Conservation (phyloP, 1,140 invertebrate genomes). For the Rhopalosiphum maidis region DNA sequence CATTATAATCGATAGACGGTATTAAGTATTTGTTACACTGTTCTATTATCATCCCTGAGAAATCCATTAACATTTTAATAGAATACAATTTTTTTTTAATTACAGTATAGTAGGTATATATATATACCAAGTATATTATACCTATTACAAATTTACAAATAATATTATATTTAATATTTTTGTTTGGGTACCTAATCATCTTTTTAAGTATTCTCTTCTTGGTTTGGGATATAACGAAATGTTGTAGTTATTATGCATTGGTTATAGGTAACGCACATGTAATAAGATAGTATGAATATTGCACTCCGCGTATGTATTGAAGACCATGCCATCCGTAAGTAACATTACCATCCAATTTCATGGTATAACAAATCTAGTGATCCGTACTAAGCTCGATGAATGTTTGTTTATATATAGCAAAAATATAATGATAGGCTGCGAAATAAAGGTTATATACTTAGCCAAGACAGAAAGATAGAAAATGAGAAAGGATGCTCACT, state of each 20-base stretch:
- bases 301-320: not conserved
- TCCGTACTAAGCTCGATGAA: not conserved
- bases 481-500: not conserved
- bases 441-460: not conserved
- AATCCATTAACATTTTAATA: not conserved
- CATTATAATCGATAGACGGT: not conserved
- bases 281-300: not conserved
- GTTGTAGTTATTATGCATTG: not conserved
- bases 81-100: not conserved
- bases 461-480: not conserved
- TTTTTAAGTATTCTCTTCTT: not conserved
- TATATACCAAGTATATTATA: not conserved
- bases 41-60: not conserved
- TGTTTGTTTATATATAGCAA: not conserved
- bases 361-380: conserved; percentile 31
- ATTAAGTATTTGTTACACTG: not conserved
- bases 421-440: not conserved
- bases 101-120: not conserved
- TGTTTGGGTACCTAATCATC: not conserved
- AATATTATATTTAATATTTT: not conserved
- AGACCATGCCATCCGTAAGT: not conserved
- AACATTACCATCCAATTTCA: conserved; percentile 42
- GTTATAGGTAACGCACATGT: not conserved
- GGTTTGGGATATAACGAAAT: not conserved
- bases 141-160: not conserved